These are phyloP conservation scores for Calonectris borealis DNA, from an alignment of 2,113 vertebrate species.

Conservation along the genomic window DNA sequence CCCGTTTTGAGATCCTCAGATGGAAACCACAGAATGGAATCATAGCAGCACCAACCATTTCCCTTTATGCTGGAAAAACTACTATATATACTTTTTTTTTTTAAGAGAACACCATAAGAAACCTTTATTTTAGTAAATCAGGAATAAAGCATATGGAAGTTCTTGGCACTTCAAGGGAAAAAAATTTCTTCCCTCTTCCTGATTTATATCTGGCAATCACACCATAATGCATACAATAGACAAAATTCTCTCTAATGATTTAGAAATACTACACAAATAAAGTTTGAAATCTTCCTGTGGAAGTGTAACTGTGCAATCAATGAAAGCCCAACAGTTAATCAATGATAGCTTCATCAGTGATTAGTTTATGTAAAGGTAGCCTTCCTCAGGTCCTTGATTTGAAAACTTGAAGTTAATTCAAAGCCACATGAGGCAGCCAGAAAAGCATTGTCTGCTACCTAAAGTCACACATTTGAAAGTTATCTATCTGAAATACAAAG, in stretches of 20 bases:
- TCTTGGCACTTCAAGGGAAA: background rate
- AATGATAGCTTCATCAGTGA: slow-evolving; percentile 48
- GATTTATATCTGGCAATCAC: background rate
- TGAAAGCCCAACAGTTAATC: slow-evolving; percentile 49
- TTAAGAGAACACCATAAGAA: background rate
- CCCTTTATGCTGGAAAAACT: background rate
- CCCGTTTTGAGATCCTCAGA: background rate
- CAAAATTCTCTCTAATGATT: background rate
- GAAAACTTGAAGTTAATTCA: slow-evolving; percentile 36
- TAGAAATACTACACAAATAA: slow-evolving; percentile 36
- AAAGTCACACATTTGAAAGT: background rate
- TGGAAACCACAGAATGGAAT: background rate
- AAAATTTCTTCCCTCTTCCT: background rate
- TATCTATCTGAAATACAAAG: background rate
- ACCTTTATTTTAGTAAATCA: background rate
- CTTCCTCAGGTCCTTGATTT: slow-evolving; percentile 19
- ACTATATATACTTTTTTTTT: background rate
- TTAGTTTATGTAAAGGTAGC: slow-evolving; percentile 1
- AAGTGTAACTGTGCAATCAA: slow-evolving; percentile 43
- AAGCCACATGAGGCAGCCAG: background rate
- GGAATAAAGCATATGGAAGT: background rate
- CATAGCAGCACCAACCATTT: background rate
- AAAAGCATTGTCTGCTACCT: background rate
- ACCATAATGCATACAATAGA: background rate
- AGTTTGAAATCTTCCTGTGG: slow-evolving; percentile 17